phyloP scores from a whole-genome alignment of 2,888 invertebrate species.

The Cephus pulcher region DNA sequence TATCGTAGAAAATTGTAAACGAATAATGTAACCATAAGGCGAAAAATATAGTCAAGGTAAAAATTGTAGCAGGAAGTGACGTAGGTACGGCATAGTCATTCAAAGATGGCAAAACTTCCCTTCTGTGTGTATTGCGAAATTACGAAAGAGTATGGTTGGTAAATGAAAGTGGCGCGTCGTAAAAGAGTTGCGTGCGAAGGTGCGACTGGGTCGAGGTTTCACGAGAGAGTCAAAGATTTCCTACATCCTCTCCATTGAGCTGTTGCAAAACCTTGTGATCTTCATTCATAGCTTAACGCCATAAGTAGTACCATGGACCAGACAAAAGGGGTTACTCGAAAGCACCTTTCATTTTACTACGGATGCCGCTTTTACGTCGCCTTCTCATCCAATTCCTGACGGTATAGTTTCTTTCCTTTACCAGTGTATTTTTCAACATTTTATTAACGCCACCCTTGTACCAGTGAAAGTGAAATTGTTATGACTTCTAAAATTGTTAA shows the following conservation, averaged over 20 bases:
- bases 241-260: background rate
- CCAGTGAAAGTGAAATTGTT: background rate
- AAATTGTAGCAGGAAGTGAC: background rate
- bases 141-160: background rate
- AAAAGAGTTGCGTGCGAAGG: background rate
- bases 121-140: background rate
- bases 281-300: background rate
- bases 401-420: background rate
- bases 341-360: background rate
- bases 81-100: background rate
- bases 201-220: slow-evolving; percentile 2
- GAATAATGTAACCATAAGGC: background rate
- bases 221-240: slow-evolving; percentile 2
- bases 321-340: background rate
- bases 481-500: background rate
- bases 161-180: background rate
- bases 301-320: background rate
- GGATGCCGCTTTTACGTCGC: background rate
- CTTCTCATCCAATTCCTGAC: background rate
- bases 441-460: background rate
- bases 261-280: background rate
- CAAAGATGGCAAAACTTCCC: background rate
- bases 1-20: background rate
- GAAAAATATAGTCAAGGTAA: background rate
- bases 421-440: background rate